Conservation (phyloP, 2,797 vertebrate species). For the Taenioides sp. region DNA sequence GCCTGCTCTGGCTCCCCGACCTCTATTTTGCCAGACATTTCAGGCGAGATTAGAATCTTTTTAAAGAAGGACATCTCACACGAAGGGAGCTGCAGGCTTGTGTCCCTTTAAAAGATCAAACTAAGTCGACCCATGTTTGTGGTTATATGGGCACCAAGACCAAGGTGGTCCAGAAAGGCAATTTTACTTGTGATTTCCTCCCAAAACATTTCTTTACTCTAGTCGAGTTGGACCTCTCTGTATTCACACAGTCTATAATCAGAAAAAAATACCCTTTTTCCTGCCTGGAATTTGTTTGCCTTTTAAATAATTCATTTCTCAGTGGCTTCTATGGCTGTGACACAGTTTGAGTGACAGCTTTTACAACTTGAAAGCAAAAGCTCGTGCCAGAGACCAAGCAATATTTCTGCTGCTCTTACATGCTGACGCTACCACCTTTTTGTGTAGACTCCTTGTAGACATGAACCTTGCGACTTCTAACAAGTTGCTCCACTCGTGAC, state of each 20-base stretch:
- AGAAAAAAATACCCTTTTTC: slow-evolving; percentile 33
- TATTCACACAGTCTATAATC: slow-evolving; percentile 38
- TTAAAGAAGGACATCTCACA: slow-evolving; percentile 73
- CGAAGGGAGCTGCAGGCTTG: slow-evolving; percentile 67
- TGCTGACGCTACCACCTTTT: slow-evolving; percentile 38
- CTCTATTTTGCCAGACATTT: slow-evolving; percentile 76
- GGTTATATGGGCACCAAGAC: slow-evolving; percentile 54
- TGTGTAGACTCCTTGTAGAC: slow-evolving; percentile 40
- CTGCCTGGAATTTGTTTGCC: slow-evolving; percentile 24
- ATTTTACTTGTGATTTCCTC: slow-evolving; percentile 53
- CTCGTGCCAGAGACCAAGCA: slow-evolving; percentile 35
- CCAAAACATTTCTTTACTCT: slow-evolving; percentile 45
- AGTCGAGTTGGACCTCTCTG: slow-evolving; percentile 29
- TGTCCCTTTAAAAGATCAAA: slow-evolving; percentile 77
- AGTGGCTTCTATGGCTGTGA: slow-evolving; percentile 22
- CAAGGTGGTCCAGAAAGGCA: slow-evolving; percentile 58
- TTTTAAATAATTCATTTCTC: slow-evolving; percentile 35
- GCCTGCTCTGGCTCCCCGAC: slow-evolving; percentile 61
- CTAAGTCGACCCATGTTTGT: slow-evolving; percentile 62
- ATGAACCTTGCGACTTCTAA: slow-evolving; percentile 47
- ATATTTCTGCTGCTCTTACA: slow-evolving; percentile 41
- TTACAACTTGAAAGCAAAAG: slow-evolving; percentile 36
- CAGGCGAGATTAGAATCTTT: slow-evolving; percentile 75
- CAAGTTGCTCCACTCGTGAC: slow-evolving; percentile 45
- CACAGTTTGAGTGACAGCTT: slow-evolving; percentile 40